phyloP scores from a whole-genome alignment of 2,797 vertebrate genomes.

The Siniperca obscura region DNA sequence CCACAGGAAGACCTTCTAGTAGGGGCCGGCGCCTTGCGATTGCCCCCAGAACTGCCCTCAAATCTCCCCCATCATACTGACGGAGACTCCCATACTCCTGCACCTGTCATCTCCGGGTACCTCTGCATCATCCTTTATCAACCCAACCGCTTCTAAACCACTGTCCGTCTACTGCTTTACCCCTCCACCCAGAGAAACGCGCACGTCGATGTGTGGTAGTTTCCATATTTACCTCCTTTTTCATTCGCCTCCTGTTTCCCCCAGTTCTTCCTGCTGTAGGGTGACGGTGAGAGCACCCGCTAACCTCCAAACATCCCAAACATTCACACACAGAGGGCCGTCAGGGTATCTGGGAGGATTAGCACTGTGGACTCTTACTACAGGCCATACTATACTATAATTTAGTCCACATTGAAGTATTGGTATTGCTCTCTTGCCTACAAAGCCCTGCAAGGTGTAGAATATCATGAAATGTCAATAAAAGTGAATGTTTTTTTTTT shows the following conservation, averaged over 20 bases:
- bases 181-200: conserved; percentile 28
- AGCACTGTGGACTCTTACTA: conserved; percentile 63
- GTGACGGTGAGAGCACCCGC: conserved; percentile 16
- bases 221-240: conserved; percentile 32
- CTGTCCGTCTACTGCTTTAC: conserved; percentile 34
- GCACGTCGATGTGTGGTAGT: conserved; percentile 26
- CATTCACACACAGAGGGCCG: conserved; percentile 35
- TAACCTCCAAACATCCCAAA: background rate
- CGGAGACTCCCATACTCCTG: conserved; percentile 42
- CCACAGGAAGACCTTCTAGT: conserved; percentile 94
- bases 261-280: conserved; percentile 26
- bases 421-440: conserved; percentile 65
- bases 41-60: conserved; percentile 64
- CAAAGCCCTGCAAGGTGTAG: conserved; percentile 68
- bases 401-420: conserved; percentile 71
- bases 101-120: conserved; percentile 46
- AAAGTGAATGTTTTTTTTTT: conserved; percentile 68
- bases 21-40: background rate
- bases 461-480: conserved; percentile 70
- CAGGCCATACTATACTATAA: conserved; percentile 47
- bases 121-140: conserved; percentile 33
- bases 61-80: conserved; percentile 37
- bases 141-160: conserved; percentile 36
- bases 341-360: conserved; percentile 61
- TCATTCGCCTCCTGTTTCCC: background rate